These are phyloP conservation scores for Eupithecia subumbrata DNA, from an alignment of 2,888 invertebrate genomes.

Conservation along the genomic window DNA sequence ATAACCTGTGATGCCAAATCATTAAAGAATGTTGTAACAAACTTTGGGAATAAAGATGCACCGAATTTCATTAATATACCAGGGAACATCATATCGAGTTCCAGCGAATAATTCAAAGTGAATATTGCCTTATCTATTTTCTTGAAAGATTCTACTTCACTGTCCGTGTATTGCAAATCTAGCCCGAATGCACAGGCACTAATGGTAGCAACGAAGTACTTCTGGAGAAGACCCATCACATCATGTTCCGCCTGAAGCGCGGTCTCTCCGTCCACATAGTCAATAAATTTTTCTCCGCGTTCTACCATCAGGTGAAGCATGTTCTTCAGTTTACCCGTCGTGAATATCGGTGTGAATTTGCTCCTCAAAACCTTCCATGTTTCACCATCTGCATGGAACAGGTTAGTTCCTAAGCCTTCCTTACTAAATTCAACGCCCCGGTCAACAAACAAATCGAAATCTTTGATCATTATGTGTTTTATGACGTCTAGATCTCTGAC, in stretches of 20 bases:
- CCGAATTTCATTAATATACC: conserved; percentile 53
- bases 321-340: conserved; percentile 64
- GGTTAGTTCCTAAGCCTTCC: conserved; percentile 58
- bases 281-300: conserved; percentile 40
- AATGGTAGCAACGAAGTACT: conserved; percentile 56
- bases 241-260: conserved; percentile 48
- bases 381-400: conserved; percentile 62
- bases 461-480: conserved; percentile 63
- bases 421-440: conserved; percentile 60
- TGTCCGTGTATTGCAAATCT: conserved; percentile 48
- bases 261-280: conserved; percentile 25
- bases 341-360: conserved; percentile 62
- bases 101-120: conserved; percentile 36
- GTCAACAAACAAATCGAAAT: conserved; percentile 60
- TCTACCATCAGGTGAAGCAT: conserved; percentile 60
- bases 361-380: conserved; percentile 60
- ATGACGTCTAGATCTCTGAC: conserved; percentile 63
- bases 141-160: conserved; percentile 40
- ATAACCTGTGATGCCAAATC: conserved; percentile 51
- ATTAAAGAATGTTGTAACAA: conserved; percentile 49
- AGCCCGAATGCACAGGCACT: conserved; percentile 60
- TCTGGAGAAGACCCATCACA: conserved; percentile 50
- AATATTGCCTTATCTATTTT: conserved; percentile 44
- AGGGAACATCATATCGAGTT: conserved; percentile 60
- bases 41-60: conserved; percentile 50